Evolutionary conservation across 2,797 vertebrate species (phyloP).

Genomic region (Tragelaphus eurycerus): DNA sequence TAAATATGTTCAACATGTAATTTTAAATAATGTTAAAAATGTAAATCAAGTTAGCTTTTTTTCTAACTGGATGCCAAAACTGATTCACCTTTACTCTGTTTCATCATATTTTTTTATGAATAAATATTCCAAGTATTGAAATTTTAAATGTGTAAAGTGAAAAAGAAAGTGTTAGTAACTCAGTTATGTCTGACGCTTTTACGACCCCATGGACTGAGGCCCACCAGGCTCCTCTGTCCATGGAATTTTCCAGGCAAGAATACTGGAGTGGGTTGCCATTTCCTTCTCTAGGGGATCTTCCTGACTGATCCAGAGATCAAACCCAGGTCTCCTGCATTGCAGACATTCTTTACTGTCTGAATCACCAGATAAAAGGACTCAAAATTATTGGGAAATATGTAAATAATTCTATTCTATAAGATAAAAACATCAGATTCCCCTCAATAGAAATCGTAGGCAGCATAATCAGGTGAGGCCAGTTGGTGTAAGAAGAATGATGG

Average conservation of each 20-base stretch:
- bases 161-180: neutral
- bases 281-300: neutral
- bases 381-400: neutral
- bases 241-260: neutral
- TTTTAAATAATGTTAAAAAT: neutral
- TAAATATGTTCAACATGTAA: neutral
- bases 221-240: neutral
- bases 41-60: neutral
- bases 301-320: neutral
- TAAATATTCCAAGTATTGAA: neutral
- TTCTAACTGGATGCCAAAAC: neutral
- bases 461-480: neutral
- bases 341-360: neutral
- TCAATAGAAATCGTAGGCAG: neutral
- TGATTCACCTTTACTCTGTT: neutral
- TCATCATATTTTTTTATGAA: neutral
- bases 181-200: neutral
- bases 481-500: neutral
- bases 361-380: neutral
- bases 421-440: neutral
- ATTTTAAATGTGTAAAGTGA: neutral
- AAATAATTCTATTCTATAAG: neutral
- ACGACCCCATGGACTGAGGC: neutral
- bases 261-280: neutral
- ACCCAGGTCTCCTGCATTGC: neutral